Conservation (phyloP, 2,113 vertebrate species). For the Cyphomyrus plagiostoma region DNA sequence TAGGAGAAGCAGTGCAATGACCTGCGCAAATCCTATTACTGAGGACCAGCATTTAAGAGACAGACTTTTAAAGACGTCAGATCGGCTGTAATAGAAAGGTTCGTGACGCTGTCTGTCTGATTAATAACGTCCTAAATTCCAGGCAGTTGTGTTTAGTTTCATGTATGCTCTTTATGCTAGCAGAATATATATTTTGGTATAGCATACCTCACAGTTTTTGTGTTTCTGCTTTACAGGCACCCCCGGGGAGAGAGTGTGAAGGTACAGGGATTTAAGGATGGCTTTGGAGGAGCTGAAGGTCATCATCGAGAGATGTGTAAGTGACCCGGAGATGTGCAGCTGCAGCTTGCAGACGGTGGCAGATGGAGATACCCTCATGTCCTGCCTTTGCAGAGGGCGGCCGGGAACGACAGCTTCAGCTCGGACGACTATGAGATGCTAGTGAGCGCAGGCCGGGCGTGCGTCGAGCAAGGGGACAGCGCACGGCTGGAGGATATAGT, state of each 20-base stretch:
- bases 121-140: not conserved
- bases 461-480: conserved; percentile 78
- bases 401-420: conserved; percentile 73
- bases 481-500: conserved; percentile 78
- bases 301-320: conserved; percentile 89
- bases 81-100: not conserved
- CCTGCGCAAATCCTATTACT: conserved; percentile 24
- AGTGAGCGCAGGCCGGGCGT: conserved; percentile 70
- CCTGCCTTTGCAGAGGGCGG: conserved; percentile 65
- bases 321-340: conserved; percentile 39
- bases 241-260: not conserved
- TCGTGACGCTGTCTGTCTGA: not conserved
- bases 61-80: not conserved
- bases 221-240: conserved; percentile 15
- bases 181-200: not conserved
- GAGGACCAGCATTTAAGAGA: not conserved
- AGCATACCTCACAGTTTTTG: not conserved
- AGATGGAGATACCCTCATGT: not conserved
- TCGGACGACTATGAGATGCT: conserved; percentile 81
- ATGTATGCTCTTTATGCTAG: not conserved
- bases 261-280: conserved; percentile 55
- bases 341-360: not conserved
- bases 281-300: conserved; percentile 82
- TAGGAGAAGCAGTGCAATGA: conserved; percentile 9
- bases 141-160: too few relatives aligned